These are phyloP conservation scores for Pteromalus puparum DNA, from an alignment of 1,140 invertebrate species.

Conservation along the genomic window DNA sequence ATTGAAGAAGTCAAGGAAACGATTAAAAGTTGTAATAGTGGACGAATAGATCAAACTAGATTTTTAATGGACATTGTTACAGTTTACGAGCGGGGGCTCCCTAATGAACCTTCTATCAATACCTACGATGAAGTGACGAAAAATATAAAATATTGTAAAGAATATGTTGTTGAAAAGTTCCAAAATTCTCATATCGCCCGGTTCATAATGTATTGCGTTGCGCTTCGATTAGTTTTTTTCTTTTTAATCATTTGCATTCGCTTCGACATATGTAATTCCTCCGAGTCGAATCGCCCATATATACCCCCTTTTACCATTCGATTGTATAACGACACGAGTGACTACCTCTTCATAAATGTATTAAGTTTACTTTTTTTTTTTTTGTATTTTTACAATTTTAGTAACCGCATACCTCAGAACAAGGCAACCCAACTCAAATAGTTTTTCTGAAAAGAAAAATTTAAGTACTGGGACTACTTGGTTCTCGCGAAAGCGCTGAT, in stretches of 20 bases:
- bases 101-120: constrained; percentile 19
- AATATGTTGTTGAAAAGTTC: constrained; percentile 54
- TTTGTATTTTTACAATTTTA: constrained; percentile 75
- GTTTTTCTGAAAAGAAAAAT: constrained; percentile 54
- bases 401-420: constrained; percentile 74
- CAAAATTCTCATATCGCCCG: constrained; percentile 66
- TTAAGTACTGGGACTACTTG: constrained; percentile 33
- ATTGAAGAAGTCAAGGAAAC: constrained; percentile 4
- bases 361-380: constrained; percentile 69
- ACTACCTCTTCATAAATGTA: constrained; percentile 73
- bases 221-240: constrained; percentile 43
- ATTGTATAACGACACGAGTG: constrained; percentile 62
- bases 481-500: constrained; percentile 46
- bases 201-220: constrained; percentile 55
- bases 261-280: constrained; percentile 52
- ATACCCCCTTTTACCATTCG: constrained; percentile 41
- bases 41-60: constrained; percentile 48
- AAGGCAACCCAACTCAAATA: constrained; percentile 61
- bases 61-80: constrained; percentile 54
- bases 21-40: constrained; percentile 14
- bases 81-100: constrained; percentile 47
- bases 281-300: constrained; percentile 25
- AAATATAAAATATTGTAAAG: constrained; percentile 42
- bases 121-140: constrained; percentile 19
- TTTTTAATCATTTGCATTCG: constrained; percentile 45